Percentiles rank a stretch among this genome's conserved stretches.
phyloP scores from a whole-genome alignment of 2,888 invertebrate species.

The Lycaena phlaeas region DNA sequence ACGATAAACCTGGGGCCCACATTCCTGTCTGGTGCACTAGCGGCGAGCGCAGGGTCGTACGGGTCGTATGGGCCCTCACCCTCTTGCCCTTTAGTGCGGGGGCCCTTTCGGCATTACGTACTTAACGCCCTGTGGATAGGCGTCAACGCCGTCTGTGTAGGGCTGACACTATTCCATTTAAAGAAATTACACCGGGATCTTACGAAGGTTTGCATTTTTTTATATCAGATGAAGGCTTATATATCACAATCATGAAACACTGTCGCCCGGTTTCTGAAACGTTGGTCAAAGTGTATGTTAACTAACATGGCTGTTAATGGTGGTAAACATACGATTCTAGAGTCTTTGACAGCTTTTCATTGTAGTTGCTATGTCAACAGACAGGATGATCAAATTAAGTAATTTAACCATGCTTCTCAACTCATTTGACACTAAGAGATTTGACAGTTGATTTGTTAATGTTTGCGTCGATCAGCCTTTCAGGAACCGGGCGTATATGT shows the following conservation, averaged over 20 bases:
- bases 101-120: constrained; percentile 91
- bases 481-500: too few species aligned
- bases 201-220: constrained; percentile 72
- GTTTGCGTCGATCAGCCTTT: too few species aligned
- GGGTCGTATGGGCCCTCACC: constrained; percentile 81
- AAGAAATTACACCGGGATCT: constrained; percentile 86
- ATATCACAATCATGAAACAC: constrained; percentile 6
- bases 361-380: too few species aligned
- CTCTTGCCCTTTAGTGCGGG: constrained; percentile 88
- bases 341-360: too few species aligned
- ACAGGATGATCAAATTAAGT: too few species aligned
- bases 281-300: too few species aligned
- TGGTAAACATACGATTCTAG: too few species aligned
- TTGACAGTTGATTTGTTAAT: too few species aligned
- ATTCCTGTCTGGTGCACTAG: constrained; percentile 86
- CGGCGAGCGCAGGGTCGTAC: constrained; percentile 82
- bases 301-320: too few species aligned
- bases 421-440: too few species aligned
- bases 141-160: constrained; percentile 89
- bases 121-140: constrained; percentile 93
- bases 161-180: constrained; percentile 87
- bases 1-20: constrained; percentile 93
- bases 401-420: too few species aligned
- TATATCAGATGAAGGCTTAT: constrained; percentile 9
- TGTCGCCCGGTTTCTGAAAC: too few species aligned